phyloP scores from a whole-genome alignment of 2,888 invertebrate genomes.

The Watsonalla binaria region DNA sequence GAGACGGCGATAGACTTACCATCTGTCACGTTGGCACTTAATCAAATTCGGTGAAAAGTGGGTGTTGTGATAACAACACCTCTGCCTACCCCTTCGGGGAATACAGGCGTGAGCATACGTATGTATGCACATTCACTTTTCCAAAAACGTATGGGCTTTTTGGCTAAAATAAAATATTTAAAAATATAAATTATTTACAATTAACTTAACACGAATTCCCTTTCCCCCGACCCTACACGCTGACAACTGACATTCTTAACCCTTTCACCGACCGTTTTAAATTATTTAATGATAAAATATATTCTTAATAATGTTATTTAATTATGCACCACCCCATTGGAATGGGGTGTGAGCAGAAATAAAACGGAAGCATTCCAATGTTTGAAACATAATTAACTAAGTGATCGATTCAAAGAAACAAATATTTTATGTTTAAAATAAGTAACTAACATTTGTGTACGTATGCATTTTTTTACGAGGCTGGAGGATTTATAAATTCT shows the following conservation, averaged over 20 bases:
- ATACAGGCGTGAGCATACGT: no score
- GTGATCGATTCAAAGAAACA: no score
- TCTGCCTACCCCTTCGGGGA: no score
- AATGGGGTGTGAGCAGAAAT: conserved; percentile 32
- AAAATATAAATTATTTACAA: conserved; percentile 31
- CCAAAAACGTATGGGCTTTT: neutral
- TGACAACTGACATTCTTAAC: conserved; percentile 68
- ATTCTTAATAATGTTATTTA: conserved; percentile 65
- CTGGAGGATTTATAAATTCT: no score
- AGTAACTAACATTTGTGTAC: no score
- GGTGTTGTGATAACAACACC: no score
- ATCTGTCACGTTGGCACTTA: no score
- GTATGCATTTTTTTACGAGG: no score
- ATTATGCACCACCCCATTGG: conserved; percentile 46
- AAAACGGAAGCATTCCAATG: conserved; percentile 13
- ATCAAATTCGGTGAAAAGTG: no score
- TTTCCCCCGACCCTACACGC: conserved; percentile 45
- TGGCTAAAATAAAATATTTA: conserved; percentile 2
- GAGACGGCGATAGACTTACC: no score
- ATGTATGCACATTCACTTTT: no score
- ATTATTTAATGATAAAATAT: conserved; percentile 60
- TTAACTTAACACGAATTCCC: conserved; percentile 44
- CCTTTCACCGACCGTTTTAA: conserved; percentile 56
- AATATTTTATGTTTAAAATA: no score
- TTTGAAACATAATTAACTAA: neutral